These are phyloP conservation scores for Nothocercus nigrocapillus DNA, from an alignment of 2,113 vertebrate genomes.

Conservation along the genomic window DNA sequence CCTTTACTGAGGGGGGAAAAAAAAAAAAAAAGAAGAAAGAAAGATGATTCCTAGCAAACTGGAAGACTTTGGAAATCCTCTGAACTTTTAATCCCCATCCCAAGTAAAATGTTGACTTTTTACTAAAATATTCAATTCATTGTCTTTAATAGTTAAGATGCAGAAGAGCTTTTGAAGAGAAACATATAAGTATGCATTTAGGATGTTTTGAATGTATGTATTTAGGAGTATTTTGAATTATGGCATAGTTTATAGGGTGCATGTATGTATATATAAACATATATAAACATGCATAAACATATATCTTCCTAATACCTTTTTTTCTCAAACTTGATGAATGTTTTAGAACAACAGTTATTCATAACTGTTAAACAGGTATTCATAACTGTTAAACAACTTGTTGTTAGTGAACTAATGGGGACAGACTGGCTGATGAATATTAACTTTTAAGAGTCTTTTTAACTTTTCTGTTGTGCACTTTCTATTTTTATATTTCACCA, in stretches of 20 bases:
- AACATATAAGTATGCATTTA: background rate
- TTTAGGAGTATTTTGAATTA: background rate
- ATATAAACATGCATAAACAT: background rate
- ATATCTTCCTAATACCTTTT: background rate
- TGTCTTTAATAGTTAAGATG: background rate
- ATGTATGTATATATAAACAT: fast-evolving
- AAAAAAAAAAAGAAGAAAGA: background rate
- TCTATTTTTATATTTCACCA: background rate
- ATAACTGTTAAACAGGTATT: background rate
- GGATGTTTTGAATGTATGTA: background rate
- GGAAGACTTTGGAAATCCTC: background rate
- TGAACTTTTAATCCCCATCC: too few relatives aligned
- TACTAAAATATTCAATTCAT: too few relatives aligned
- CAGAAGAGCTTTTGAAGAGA: background rate
- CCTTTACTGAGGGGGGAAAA: background rate
- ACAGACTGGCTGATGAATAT: background rate
- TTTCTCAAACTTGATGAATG: background rate
- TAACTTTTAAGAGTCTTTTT: background rate
- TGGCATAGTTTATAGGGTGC: background rate
- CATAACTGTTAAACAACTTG: background rate
- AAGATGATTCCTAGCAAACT: background rate
- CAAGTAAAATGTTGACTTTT: background rate
- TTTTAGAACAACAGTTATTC: background rate
- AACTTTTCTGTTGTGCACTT: background rate
- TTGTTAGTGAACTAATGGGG: background rate